phyloP scores from a whole-genome alignment of 1,140 invertebrate genomes.

The Bacillus rossius region DNA sequence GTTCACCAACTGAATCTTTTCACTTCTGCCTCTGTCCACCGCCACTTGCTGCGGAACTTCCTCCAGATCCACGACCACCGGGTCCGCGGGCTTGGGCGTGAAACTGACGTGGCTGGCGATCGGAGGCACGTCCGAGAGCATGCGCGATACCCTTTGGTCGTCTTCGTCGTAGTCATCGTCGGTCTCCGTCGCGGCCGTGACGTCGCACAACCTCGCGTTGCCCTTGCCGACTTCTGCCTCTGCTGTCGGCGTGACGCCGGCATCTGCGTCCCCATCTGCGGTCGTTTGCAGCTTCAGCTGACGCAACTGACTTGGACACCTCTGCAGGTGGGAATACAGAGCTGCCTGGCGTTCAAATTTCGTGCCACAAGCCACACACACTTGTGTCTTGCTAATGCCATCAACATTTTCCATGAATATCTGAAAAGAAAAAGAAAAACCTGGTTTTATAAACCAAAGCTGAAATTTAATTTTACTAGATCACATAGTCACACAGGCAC shows the following conservation, averaged over 20 bases:
- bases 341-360: slow-evolving; percentile 60
- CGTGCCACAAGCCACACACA: slow-evolving; percentile 60
- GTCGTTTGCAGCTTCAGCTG: neutral
- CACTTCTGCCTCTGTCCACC: too few relatives aligned
- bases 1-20: too few relatives aligned
- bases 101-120: too few relatives aligned
- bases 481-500: too few relatives aligned
- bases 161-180: too few relatives aligned
- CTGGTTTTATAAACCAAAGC: slow-evolving; percentile 1
- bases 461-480: too few relatives aligned
- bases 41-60: too few relatives aligned
- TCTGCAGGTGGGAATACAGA: slow-evolving; percentile 54
- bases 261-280: slow-evolving; percentile 12
- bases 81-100: too few relatives aligned
- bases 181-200: slow-evolving; percentile 1
- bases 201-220: slow-evolving; percentile 2
- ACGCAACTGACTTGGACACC: slow-evolving; percentile 37
- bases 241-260: neutral
- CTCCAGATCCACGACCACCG: too few relatives aligned
- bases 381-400: slow-evolving; percentile 47
- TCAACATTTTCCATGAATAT: slow-evolving; percentile 55
- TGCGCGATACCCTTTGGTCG: too few relatives aligned
- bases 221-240: too few relatives aligned
- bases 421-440: slow-evolving; percentile 31
- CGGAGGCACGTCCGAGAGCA: too few relatives aligned